Base-by-base conservation (phyloP, 2,113 vertebrate species). In the Oenanthe oenanthe region DNA sequence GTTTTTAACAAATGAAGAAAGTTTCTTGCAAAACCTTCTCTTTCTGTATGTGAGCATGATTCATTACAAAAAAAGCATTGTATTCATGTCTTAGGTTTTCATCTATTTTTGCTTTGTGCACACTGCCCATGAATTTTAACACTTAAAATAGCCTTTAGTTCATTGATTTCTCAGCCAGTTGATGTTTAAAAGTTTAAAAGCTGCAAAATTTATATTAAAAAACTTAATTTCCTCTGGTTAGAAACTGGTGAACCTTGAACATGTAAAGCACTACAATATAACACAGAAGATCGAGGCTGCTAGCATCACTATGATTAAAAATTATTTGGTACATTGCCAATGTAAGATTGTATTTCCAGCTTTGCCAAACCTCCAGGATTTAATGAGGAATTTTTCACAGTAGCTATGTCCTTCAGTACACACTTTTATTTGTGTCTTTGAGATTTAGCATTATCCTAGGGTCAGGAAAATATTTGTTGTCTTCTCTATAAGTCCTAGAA, bases 101-200 rank as follows among this genome's bases (percentile, higher is more conserved):
- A 26, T 77, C 53, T 89, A 26, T 82, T 93, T 79, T 95, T 66
- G 22, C 13, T 76, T 29, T 73, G 10, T 62, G 38, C 17, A 90
- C 38, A 40, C 31, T 88, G 40, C 26, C 36, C 42, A 66, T 73
- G 40, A 66, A 89, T 97, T 95, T 92, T 91, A 95, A 80, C 38
- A 54, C 17, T 89, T 77, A 67, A 95, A 95, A 93, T 94, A 63
- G 57, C 26, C 53, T 95, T 96, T 85, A 76, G 36, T 65, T 92
- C 38, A 71, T 53, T 85, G 40, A 78, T 88, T 95, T 86, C 73
- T 87, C 72, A 66, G 26, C 61, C 91, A 95, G 56, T 29, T 96
- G 38, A 54, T 92, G 50, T 22, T 67, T 34, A 26, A 53, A 66
- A 47, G 6, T 73, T 77, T 85, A 56, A 61, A 88, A 70, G 9